Conservation (phyloP, 2,888 invertebrate genomes). For the Epinotia ramella region DNA sequence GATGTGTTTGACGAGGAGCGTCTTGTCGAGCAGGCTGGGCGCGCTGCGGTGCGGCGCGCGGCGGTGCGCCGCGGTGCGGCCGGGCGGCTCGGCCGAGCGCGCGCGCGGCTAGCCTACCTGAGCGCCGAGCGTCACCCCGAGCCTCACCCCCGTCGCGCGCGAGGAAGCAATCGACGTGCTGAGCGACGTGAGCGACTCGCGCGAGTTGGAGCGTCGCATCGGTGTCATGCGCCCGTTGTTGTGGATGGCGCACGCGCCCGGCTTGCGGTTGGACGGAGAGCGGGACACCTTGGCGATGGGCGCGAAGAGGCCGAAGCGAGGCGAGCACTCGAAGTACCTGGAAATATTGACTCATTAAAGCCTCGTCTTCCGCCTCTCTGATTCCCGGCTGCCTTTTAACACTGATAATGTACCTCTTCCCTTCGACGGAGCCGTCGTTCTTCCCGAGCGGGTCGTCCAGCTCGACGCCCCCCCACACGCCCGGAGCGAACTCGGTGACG, state of each 20-base stretch:
- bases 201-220: constrained; percentile 90
- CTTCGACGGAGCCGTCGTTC: constrained; percentile 97
- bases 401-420: constrained; percentile 88
- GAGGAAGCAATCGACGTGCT: constrained; percentile 87
- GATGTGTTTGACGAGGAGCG: constrained; percentile 75
- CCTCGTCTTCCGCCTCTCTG: neutral
- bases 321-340: constrained; percentile 97
- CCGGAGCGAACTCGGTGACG: constrained; percentile 94
- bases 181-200: constrained; percentile 91
- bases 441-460: constrained; percentile 97
- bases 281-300: constrained; percentile 95
- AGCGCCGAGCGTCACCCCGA: constrained; percentile 88
- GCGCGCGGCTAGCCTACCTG: constrained; percentile 87
- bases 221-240: constrained; percentile 87
- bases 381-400: neutral
- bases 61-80: constrained; percentile 64
- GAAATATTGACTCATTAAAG: constrained; percentile 51
- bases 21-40: constrained; percentile 75
- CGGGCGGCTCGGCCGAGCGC: constrained; percentile 78
- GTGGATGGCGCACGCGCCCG: constrained; percentile 87
- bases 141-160: constrained; percentile 87
- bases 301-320: constrained; percentile 96
- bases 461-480: constrained; percentile 98
- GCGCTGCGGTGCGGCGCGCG: constrained; percentile 56
- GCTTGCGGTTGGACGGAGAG: constrained; percentile 90